Base-by-base conservation (phyloP, 2,113 vertebrate species). In the Piprites chloris region DNA sequence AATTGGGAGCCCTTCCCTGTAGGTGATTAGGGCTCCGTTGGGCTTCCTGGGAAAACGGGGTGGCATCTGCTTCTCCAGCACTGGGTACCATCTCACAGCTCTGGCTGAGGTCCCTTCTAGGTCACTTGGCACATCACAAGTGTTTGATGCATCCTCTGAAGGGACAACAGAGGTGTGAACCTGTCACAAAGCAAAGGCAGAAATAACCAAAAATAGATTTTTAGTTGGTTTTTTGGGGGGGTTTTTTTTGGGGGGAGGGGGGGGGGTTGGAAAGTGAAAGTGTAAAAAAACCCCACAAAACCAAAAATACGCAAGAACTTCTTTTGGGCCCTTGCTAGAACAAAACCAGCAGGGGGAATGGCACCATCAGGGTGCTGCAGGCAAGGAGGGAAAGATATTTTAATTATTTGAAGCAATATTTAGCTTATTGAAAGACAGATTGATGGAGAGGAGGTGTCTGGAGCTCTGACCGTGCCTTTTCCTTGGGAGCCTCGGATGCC, bases 151-250 rank as follows among this genome's bases (percentile, higher is more conserved):
- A 14, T 75, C 65, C 80, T 92, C 91, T 81, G 94, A 62, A 85
- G 83, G 89, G 94, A 86, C 85, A 83, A 22, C 79, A 96, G 79
- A 96, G 83, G 95, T 97, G 95, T 44, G 87, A 95, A 92, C 79
- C 35, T 72, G 84, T 90, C 82, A 78, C 73, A 69, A 67, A 63
- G 73, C 42, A 87, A 87, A 88, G 33, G 1, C 72, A 62, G 41
- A 86, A 82, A 93, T 81, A 91, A 42, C 52, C 49, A 61, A 80
- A 71, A 93, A 85, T 82, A 63, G 80, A 89, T 84, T 94, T 90
- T 92, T 75, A 53, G 79, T 66, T 75, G 50, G 6, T n/a, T 87
- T 76, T 21, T 33, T n/a, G n/a, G n/a, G n/a, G n/a, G n/a, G n/a
- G n/a, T n/a, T n/a, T n/a, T n/a, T n/a, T n/a, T n/a, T n/a, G n/a